Conservation (phyloP, 2,797 vertebrate genomes). For the Pipistrellus nathusii region DNA sequence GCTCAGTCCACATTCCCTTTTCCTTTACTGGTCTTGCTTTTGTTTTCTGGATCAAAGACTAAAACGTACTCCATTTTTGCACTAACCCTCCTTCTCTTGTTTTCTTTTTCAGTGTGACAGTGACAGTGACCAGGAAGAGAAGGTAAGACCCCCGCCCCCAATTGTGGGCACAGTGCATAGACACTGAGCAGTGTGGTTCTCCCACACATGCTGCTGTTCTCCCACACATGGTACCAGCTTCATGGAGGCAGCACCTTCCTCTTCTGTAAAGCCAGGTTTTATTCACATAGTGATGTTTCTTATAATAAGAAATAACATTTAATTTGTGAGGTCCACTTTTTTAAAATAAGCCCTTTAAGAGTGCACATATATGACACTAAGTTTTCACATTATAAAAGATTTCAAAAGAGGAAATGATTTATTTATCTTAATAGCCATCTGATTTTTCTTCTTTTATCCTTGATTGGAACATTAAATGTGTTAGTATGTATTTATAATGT, state of each 20-base stretch:
- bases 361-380: background rate
- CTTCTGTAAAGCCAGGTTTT: background rate
- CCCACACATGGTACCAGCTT: background rate
- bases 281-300: background rate
- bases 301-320: background rate
- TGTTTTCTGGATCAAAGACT: background rate
- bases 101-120: constrained; percentile 94
- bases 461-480: background rate
- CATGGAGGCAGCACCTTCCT: background rate
- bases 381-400: background rate
- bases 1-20: background rate
- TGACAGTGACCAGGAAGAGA: constrained; percentile 96
- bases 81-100: constrained; percentile 73
- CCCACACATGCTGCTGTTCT: background rate
- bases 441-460: background rate
- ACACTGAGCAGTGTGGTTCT: background rate
- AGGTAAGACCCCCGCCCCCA: constrained; percentile 89
- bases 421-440: constrained; percentile 31
- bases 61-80: constrained; percentile 38
- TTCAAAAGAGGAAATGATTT: constrained; percentile 1
- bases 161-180: background rate
- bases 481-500: background rate
- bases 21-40: background rate
- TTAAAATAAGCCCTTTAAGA: background rate
- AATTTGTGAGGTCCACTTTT: background rate